phyloP scores from a whole-genome alignment of 1,140 invertebrate species.

The Musca domestica region DNA sequence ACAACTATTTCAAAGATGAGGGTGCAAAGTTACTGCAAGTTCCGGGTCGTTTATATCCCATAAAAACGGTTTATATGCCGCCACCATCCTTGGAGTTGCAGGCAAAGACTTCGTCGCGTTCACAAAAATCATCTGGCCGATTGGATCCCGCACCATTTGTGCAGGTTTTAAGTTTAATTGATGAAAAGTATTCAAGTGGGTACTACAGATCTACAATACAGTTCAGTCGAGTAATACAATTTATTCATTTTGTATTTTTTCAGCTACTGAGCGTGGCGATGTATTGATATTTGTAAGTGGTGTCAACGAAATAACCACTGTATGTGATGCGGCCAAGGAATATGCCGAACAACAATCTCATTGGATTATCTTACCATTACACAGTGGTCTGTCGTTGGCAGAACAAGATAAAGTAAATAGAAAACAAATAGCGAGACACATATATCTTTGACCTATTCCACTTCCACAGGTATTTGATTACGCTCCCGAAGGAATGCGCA shows the following conservation, averaged over 20 bases:
- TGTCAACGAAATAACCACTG: constrained; percentile 88
- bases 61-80: constrained; percentile 84
- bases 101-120: constrained; percentile 38
- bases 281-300: constrained; percentile 95
- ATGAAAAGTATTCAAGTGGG: constrained; percentile 79
- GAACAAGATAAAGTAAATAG: constrained; percentile 89
- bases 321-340: constrained; percentile 83
- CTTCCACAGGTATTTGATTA: constrained; percentile 88
- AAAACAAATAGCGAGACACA: not conserved
- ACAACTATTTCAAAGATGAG: constrained; percentile 81
- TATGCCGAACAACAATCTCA: constrained; percentile 78
- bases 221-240: not conserved
- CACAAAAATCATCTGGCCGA: constrained; percentile 25
- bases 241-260: not conserved
- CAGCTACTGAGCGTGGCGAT: constrained; percentile 82
- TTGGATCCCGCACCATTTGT: constrained; percentile 90
- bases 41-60: constrained; percentile 90
- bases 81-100: constrained; percentile 67
- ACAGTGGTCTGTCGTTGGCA: constrained; percentile 86
- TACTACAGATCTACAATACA: constrained; percentile 30
- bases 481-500: constrained; percentile 89
- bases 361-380: constrained; percentile 95
- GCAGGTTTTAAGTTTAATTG: constrained; percentile 87
- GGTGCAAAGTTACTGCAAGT: constrained; percentile 82
- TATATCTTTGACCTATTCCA: constrained; percentile 14